Evolutionary conservation across 2,797 vertebrate genomes (phyloP), one percentile per base, ranked within the genome.

Genomic region (Poeciliopsis gracilis): DNA sequence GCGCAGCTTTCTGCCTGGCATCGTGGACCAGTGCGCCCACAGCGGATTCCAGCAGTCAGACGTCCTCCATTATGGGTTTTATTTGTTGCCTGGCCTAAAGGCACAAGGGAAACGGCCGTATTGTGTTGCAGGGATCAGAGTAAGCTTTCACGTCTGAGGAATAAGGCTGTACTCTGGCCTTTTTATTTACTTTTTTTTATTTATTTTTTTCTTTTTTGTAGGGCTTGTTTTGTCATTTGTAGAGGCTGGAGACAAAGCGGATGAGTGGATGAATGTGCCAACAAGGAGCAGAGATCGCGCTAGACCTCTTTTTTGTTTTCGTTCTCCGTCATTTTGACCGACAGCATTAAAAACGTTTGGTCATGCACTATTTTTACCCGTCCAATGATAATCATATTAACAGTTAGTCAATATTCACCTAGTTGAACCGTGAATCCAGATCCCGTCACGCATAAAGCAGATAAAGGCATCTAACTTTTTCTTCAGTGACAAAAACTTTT

Each of bases 51-150:
- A n/a, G 71, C 88, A 91, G 92, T 92, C 90, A 91, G 92, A 87
- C 93, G 91, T 83, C 90, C 89, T 91, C 87, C 86, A 91, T 91
- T 94, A 90, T 88, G 90, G 88, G 86, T 88, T 89, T 93, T 93
- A 90, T 94, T 86, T 91, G 87, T 84, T 87, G 91, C 84, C 81
- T 88, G 89, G 87, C 89, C 91, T 91, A 69, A 76, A 88, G 90
- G 91, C 84, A 78, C 82, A 43, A 70, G 80, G 82, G 82, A 75
- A 67, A 75, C 79, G 45, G 74, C 78, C 85, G 76, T 76, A 80
- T 93, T 92, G 91, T 93, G 87, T 91, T 91, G 72, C 81, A 82
- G 85, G 85, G 89, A 93, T 94, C 91, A 92, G 90, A 90, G 87
- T 66, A 86, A 87, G 91, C 86, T 82, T 88, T 88, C 91, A 86